Conservation (phyloP, 2,797 vertebrate genomes). For the Periparus ater region DNA sequence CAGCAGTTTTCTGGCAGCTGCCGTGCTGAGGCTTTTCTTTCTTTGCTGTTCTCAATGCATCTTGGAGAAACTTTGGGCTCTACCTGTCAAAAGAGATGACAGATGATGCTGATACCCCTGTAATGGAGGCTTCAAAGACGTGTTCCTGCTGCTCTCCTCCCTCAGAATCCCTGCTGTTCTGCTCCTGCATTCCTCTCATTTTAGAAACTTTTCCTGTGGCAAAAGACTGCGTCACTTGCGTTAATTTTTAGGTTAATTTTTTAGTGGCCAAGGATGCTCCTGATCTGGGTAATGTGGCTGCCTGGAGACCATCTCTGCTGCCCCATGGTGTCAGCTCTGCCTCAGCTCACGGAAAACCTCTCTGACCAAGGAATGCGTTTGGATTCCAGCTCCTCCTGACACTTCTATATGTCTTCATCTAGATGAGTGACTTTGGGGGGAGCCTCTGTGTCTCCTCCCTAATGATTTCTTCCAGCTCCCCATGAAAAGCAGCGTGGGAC, state of each 20-base stretch:
- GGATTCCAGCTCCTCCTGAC: not conserved
- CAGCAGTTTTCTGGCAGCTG: not conserved
- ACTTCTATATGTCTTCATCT: not conserved
- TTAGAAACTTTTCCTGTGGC: not conserved
- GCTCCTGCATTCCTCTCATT: not conserved
- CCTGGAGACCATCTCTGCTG: not conserved
- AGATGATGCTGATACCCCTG: not conserved
- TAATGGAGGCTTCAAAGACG: not conserved
- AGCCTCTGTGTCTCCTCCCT: not conserved
- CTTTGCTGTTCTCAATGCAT: not conserved
- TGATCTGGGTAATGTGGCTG: not conserved
- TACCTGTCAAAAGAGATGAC: not conserved
- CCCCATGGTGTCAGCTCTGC: not conserved
- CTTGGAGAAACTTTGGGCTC: not conserved
- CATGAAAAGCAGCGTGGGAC: rapidly evolving
- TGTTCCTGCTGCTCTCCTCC: not conserved
- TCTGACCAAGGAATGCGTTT: not conserved
- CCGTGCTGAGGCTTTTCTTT: not conserved
- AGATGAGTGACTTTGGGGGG: not conserved
- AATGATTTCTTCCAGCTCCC: not conserved
- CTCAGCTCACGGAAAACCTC: not conserved
- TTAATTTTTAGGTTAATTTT: not conserved
- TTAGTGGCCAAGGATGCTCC: not conserved
- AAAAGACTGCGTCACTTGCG: not conserved
- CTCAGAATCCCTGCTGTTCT: not conserved